Evolutionary conservation across 2,113 vertebrate genomes (phyloP).

Genomic region (Equus przewalskii): DNA sequence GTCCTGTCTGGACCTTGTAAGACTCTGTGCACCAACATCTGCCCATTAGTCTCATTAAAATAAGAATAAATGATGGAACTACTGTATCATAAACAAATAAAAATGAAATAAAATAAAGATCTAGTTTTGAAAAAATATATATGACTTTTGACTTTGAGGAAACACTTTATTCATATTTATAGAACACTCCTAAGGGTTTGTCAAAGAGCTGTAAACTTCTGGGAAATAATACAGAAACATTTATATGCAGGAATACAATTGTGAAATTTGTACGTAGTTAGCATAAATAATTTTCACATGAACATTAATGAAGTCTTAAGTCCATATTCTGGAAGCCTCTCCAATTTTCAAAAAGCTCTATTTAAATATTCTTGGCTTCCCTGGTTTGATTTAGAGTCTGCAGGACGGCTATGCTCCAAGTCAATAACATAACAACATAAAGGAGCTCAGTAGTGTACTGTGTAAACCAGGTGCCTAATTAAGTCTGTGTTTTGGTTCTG

Average conservation of each 20-base stretch:
- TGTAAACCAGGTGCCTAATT: constrained; percentile 63
- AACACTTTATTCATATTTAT: not conserved
- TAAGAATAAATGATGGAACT: not conserved
- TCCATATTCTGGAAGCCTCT: constrained; percentile 12
- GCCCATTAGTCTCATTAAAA: not conserved
- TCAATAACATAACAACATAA: constrained; percentile 59
- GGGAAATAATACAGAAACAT: constrained; percentile 33
- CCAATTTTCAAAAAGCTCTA: constrained; percentile 54
- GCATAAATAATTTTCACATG: constrained; percentile 55
- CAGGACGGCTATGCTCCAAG: constrained; percentile 39
- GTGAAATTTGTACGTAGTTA: constrained; percentile 40
- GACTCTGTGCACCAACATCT: too few species aligned
- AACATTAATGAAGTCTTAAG: constrained; percentile 60
- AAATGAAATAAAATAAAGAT: constrained; percentile 41
- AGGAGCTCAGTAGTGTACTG: not conserved
- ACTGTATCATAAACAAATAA: not conserved
- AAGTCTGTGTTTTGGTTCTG: constrained; percentile 8
- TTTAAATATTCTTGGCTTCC: constrained; percentile 59
- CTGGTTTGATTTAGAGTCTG: constrained; percentile 20
- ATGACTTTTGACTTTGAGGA: not conserved
- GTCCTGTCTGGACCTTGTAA: too few species aligned
- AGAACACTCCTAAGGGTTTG: not conserved
- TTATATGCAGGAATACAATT: constrained; percentile 30
- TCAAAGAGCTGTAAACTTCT: not conserved
- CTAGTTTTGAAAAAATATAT: constrained; percentile 31